Base-by-base conservation (phyloP, 2,797 vertebrate genomes). In the Acomys russatus region DNA sequence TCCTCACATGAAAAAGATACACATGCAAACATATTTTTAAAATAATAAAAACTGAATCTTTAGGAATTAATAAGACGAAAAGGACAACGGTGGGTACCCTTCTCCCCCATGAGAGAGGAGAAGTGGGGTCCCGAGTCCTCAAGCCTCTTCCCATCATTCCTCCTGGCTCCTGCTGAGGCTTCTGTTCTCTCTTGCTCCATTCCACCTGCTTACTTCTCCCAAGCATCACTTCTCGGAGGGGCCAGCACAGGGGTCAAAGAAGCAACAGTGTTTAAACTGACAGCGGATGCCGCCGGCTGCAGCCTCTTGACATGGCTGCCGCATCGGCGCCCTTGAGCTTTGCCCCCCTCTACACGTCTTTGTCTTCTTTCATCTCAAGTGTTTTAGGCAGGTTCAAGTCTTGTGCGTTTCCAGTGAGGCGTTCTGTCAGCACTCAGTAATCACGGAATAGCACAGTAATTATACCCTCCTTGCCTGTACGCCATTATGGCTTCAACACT, bases 401-500 rank as follows among this genome's bases (percentile, higher is more conserved):
- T 89, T 93, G 68, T 59, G 6, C 66, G 23, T 88, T 89, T 93
- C 93, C 88, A 95, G 74, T 44, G 79, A 96, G 95, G 61, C 70
- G 63, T 0, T 51, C 38, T 91, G 76, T 96, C 77, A 91, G 74
- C 78, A 94, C 80, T 63, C 44, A 86, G 68, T 61, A 87, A 88
- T 64, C 15, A 8, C 63, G 44, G 70, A 92, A 80, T 64, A 88
- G 80, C 78, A 70, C 2, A 20, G 74, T 71, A 80, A 95, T 94
- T 87, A 71, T 0, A 88, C 2, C 63, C 17, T 95, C 61, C 49
- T 71, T 92, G 82, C 84, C 92, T 88, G 95, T 94, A 91, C 23
- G 77, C 30, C 89, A 92, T 88, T 88, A n/a, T 6, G 73, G 82
- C 91, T 94, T 97, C 94, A 93, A 82, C 85, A 86, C 85, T 92